Evolutionary conservation across 2,888 invertebrate genomes (phyloP).

Genomic region (Operophtera brumata): DNA sequence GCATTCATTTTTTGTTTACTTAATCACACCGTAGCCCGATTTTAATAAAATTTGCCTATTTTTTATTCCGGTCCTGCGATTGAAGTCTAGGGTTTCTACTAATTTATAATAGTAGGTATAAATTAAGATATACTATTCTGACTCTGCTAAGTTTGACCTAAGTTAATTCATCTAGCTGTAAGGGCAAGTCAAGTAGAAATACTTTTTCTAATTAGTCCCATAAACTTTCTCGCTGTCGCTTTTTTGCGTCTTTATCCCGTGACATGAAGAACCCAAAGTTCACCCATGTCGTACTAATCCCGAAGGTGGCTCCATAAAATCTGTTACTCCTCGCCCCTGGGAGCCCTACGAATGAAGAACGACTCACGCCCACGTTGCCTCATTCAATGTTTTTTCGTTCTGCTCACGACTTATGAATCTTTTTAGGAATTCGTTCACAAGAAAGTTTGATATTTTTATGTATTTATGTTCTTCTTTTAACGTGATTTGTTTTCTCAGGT

Average conservation of each 20-base stretch:
- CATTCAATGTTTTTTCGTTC: constrained; percentile 19
- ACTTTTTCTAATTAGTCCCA: background rate
- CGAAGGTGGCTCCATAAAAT: constrained; percentile 45
- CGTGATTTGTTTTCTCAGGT: too few relatives aligned
- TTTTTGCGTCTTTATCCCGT: constrained; percentile 8
- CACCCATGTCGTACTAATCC: constrained; percentile 32
- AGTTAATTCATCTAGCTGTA: background rate
- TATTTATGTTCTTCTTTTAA: too few relatives aligned
- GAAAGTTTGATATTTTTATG: background rate
- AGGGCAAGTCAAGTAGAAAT: background rate
- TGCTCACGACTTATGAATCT: background rate
- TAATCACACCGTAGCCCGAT: too few relatives aligned
- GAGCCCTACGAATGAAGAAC: constrained; percentile 43
- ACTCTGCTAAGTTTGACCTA: background rate
- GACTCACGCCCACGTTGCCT: constrained; percentile 39
- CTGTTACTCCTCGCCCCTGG: constrained; percentile 41
- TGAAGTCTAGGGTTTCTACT: too few relatives aligned
- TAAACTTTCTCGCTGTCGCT: background rate
- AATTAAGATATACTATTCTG: too few relatives aligned
- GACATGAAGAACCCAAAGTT: constrained; percentile 2
- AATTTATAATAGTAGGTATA: too few relatives aligned
- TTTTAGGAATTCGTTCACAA: constrained; percentile 5
- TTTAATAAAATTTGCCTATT: too few relatives aligned
- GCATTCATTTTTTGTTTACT: too few relatives aligned
- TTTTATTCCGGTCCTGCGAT: too few relatives aligned